Evolutionary conservation across 2,888 invertebrate species (phyloP).

Genomic region (Rosalia funebris): DNA sequence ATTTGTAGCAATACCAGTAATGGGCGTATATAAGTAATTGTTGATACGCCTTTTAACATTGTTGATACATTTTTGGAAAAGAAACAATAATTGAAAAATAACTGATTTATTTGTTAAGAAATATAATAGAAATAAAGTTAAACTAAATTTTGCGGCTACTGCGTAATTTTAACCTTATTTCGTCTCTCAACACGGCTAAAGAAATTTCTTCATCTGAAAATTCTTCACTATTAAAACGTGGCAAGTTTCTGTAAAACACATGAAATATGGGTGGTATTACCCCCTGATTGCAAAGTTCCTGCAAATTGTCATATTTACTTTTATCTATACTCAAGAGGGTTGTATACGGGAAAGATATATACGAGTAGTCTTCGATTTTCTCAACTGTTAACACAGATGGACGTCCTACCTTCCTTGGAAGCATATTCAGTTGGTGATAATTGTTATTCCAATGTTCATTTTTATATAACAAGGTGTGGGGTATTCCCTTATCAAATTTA

Average conservation of each 20-base stretch:
- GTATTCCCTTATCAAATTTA: no score
- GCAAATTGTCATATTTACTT: background rate
- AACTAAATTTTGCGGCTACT: conserved; percentile 4
- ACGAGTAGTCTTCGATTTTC: no score
- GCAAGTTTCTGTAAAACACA: conserved; percentile 1
- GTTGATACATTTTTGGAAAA: background rate
- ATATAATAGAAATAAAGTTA: background rate
- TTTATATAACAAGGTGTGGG: no score
- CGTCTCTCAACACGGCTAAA: background rate
- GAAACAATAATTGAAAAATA: background rate
- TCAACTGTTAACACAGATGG: no score
- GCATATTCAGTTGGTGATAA: no score
- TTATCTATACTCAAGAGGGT: background rate
- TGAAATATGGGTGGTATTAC: conserved; percentile 2
- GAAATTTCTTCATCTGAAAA: conserved; percentile 1
- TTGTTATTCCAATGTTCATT: no score
- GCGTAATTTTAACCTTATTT: background rate
- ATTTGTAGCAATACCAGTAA: background rate
- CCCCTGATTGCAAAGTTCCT: background rate
- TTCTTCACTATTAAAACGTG: background rate
- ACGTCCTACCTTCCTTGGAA: no score
- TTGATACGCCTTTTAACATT: conserved; percentile 1
- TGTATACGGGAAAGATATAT: background rate
- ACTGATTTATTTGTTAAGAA: conserved; percentile 1
- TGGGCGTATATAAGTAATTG: background rate